Percentiles rank a stretch among this genome's conserved stretches.
phyloP scores from a whole-genome alignment of 2,113 vertebrate genomes.

The Chloebia gouldiae region DNA sequence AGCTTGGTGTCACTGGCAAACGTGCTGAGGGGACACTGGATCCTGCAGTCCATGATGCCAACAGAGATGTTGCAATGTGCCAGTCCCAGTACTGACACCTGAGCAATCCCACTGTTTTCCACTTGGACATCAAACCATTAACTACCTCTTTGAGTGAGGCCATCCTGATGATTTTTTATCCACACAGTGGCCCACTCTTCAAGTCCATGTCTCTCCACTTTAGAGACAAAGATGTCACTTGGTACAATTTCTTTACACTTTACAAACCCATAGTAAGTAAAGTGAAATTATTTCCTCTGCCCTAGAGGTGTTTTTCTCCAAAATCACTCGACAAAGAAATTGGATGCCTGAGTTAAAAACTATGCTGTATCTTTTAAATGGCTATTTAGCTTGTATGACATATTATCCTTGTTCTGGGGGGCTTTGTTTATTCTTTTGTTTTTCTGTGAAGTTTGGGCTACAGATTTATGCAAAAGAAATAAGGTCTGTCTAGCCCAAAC shows the following conservation, averaged over 20 bases:
- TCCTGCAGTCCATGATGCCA: not conserved
- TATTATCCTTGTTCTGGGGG: not conserved
- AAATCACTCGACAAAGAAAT: not conserved
- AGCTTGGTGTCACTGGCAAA: too few species aligned
- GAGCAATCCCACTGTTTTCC: not conserved
- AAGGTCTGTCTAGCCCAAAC: not conserved
- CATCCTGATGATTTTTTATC: not conserved
- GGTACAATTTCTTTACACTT: not conserved
- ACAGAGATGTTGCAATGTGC: not conserved
- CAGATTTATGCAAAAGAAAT: not conserved
- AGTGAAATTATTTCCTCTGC: not conserved
- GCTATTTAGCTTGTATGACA: not conserved
- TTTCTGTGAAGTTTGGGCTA: not conserved
- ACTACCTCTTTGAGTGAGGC: not conserved
- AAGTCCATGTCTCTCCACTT: not conserved
- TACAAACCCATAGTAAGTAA: not conserved
- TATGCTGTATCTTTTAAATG: not conserved
- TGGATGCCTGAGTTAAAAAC: not conserved
- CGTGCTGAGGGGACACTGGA: fast-evolving
- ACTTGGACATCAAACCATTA: not conserved
- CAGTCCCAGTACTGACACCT: not conserved
- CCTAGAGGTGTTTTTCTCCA: not conserved
- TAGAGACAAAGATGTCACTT: not conserved
- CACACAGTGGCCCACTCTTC: too few species aligned
- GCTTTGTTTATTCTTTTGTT: not conserved